These are phyloP conservation scores for Macrosteles quadrilineatus DNA, from an alignment of 1,140 invertebrate genomes.

Conservation along the genomic window DNA sequence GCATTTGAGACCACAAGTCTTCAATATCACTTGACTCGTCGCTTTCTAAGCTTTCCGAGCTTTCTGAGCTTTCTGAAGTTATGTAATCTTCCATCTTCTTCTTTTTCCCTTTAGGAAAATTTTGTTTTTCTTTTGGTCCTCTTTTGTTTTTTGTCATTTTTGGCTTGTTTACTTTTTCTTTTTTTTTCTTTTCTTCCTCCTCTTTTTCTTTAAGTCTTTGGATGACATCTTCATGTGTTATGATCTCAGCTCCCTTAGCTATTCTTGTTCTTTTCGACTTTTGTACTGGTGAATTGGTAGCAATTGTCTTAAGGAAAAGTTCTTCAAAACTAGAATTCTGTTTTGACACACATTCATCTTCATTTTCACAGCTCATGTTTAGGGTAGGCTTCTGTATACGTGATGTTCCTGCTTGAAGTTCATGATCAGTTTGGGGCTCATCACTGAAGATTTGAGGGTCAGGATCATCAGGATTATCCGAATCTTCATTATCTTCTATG, in stretches of 20 bases:
- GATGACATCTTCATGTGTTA: conserved; percentile 22
- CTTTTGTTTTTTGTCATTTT: too few species aligned
- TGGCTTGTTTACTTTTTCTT: not conserved
- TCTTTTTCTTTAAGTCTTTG: conserved; percentile 18
- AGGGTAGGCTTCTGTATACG: not conserved
- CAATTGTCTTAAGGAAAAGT: conserved; percentile 10
- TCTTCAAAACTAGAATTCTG: conserved; percentile 2
- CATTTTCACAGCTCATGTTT: conserved; percentile 13
- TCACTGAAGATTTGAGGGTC: conserved; percentile 8
- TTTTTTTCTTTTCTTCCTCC: conserved; percentile 12
- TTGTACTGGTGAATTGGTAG: conserved; percentile 17
- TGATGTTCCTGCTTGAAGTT: conserved; percentile 13
- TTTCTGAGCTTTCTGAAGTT: conserved; percentile 11
- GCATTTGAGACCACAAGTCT: too few species aligned
- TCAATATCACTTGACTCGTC: too few species aligned
- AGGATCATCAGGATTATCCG: conserved; percentile 17
- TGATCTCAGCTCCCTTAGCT: conserved; percentile 20
- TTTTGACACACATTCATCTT: conserved; percentile 9
- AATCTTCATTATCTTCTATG: conserved; percentile 23
- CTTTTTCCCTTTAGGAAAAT: not conserved
- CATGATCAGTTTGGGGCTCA: not conserved
- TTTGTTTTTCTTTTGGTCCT: not conserved
- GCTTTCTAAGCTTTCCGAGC: not conserved
- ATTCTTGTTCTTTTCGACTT: conserved; percentile 15
- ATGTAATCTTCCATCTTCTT: not conserved